phyloP scores from a whole-genome alignment of 2,797 vertebrate genomes.

The Staurois parvus region DNA sequence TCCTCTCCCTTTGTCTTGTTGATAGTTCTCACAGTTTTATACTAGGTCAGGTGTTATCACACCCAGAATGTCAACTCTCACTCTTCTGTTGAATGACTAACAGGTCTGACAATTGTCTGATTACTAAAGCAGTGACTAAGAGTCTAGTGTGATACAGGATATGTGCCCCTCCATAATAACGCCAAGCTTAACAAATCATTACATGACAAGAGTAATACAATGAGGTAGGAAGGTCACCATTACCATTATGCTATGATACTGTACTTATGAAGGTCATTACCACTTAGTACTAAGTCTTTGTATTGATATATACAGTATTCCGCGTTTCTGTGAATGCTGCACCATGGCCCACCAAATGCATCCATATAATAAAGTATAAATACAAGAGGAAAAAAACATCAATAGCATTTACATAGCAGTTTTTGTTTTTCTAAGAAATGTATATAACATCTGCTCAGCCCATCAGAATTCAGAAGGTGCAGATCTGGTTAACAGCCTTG shows the following conservation, averaged over 20 bases:
- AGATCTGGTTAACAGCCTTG: too few relatives aligned
- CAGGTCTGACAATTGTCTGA: not conserved
- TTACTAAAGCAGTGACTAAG: constrained; percentile 8
- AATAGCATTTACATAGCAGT: too few relatives aligned
- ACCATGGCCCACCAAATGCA: too few relatives aligned
- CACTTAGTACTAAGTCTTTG: too few relatives aligned
- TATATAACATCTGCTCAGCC: too few relatives aligned
- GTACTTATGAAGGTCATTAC: too few relatives aligned
- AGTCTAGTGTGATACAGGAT: not conserved
- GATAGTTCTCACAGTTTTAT: constrained; percentile 39
- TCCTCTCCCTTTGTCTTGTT: constrained; percentile 22
- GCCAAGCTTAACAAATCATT: not conserved
- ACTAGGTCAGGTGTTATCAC: constrained; percentile 34
- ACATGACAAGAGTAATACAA: not conserved
- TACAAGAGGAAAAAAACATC: too few relatives aligned
- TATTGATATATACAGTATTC: too few relatives aligned
- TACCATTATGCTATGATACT: not conserved
- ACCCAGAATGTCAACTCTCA: constrained; percentile 16
- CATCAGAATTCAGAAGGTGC: too few relatives aligned
- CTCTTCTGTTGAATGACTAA: constrained; percentile 27
- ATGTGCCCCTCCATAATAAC: not conserved
- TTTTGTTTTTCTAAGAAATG: too few relatives aligned
- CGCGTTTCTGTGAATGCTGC: too few relatives aligned
- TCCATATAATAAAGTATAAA: too few relatives aligned
- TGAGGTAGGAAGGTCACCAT: not conserved